These are phyloP conservation scores for Phocoena sinus DNA, from an alignment of 2,113 vertebrate species.

Conservation along the genomic window DNA sequence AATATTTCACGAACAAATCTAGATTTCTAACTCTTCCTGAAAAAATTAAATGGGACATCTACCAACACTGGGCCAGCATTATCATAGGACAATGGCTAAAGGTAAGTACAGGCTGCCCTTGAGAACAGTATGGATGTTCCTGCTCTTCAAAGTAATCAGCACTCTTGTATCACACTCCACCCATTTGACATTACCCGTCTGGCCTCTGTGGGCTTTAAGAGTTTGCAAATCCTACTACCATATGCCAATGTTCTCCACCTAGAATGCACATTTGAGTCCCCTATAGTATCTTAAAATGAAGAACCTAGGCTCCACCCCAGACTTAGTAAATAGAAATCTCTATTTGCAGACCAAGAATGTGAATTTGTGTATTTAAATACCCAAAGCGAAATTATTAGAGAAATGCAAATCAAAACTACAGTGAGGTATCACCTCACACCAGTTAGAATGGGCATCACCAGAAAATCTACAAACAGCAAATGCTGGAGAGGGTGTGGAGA, in stretches of 20 bases:
- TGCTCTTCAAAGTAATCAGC: neutral
- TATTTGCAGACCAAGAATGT: neutral
- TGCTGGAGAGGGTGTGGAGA: too few relatives aligned
- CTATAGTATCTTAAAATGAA: neutral
- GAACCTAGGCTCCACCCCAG: neutral
- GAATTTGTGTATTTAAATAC: slow-evolving; percentile 21
- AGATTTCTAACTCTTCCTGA: slow-evolving; percentile 16
- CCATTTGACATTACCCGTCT: neutral
- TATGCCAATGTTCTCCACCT: neutral
- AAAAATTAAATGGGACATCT: neutral
- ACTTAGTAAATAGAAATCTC: neutral
- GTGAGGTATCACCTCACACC: too few relatives aligned
- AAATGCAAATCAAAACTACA: too few relatives aligned
- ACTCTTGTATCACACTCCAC: neutral
- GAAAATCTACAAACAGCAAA: too few relatives aligned
- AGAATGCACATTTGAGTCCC: neutral
- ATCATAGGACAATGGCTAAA: neutral
- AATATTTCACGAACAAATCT: slow-evolving; percentile 1
- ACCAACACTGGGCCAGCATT: neutral
- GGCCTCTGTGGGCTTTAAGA: neutral
- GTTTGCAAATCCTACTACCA: neutral
- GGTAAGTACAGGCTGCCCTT: neutral
- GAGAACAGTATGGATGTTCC: neutral
- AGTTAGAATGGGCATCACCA: too few relatives aligned
- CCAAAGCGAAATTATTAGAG: neutral